A percentile compares a stretch with the other conserved stretches of the same genome.
These are phyloP conservation scores for Malacosoma neustria DNA, from an alignment of 2,888 invertebrate genomes.

Conservation along the genomic window DNA sequence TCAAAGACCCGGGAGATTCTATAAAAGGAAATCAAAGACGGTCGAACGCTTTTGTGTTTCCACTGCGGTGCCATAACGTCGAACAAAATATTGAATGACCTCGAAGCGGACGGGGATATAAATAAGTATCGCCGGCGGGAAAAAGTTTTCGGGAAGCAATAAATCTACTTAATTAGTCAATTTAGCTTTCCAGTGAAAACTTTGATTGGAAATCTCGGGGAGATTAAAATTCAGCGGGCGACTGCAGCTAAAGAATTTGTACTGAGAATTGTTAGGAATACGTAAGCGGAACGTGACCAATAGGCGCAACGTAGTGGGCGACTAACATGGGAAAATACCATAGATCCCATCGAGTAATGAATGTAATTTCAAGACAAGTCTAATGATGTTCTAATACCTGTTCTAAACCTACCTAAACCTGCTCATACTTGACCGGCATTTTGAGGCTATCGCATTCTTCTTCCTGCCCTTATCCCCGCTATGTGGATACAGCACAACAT, in stretches of 20 bases:
- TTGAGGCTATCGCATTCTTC: no score
- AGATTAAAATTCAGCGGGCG: constrained; percentile 35
- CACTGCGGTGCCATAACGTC: constrained; percentile 26
- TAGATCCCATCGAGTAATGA: no score
- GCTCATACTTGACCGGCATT: no score
- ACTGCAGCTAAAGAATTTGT: constrained; percentile 15
- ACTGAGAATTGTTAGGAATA: constrained; percentile 10
- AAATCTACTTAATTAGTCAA: constrained; percentile 67
- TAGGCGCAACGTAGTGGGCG: constrained; percentile 18
- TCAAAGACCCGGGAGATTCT: constrained; percentile 40
- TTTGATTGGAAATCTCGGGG: constrained; percentile 49
- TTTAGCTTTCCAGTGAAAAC: constrained; percentile 51
- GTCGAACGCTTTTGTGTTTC: constrained; percentile 26
- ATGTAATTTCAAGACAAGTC: no score
- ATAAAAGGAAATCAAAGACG: constrained; percentile 41
- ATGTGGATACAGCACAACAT: no score
- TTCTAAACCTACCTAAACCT: no score
- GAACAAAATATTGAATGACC: constrained; percentile 50
- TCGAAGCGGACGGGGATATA: constrained; percentile 33
- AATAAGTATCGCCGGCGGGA: constrained; percentile 54
- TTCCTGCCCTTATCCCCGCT: no score
- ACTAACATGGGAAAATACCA: constrained; percentile 19
- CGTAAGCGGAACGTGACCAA: constrained; percentile 18
- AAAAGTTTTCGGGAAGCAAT: constrained; percentile 54
- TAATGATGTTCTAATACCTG: no score